Percentiles rank a stretch among this genome's conserved stretches.
These are phyloP conservation scores for Odontomyia ornata DNA, from an alignment of 2,888 invertebrate species.

Conservation along the genomic window DNA sequence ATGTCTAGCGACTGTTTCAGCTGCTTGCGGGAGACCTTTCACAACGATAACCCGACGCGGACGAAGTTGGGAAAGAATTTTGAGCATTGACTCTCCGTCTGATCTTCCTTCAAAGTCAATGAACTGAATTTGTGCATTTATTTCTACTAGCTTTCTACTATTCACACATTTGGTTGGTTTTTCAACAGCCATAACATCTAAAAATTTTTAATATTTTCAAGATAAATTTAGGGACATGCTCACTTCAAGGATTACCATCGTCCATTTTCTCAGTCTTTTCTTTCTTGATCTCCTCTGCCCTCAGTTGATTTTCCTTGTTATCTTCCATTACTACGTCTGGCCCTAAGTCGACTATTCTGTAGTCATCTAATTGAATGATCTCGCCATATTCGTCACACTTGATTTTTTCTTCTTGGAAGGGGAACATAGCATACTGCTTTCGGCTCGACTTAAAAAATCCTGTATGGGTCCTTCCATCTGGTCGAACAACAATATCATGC, in stretches of 20 bases:
- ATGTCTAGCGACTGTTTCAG: conserved; percentile 73
- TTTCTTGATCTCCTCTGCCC: conserved; percentile 53
- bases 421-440: conserved; percentile 96
- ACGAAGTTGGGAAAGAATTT: conserved; percentile 82
- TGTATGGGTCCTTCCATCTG: conserved; percentile 72
- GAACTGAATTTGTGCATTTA: conserved; percentile 88
- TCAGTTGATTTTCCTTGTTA: conserved; percentile 58
- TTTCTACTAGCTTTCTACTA: conserved; percentile 75
- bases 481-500: conserved; percentile 88
- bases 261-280: conserved; percentile 51
- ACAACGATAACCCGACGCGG: conserved; percentile 84
- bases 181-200: conserved; percentile 68
- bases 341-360: conserved; percentile 79
- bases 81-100: conserved; percentile 83
- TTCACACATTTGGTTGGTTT: conserved; percentile 91
- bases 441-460: conserved; percentile 90
- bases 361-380: conserved; percentile 91
- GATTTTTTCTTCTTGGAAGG: conserved; percentile 89
- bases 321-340: conserved; percentile 55
- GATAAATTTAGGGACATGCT: no score
- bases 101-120: conserved; percentile 97
- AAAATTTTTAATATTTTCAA: conserved; percentile 54
- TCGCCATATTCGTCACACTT: conserved; percentile 97
- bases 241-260: conserved; percentile 40
- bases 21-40: conserved; percentile 76